Conservation (phyloP, 2,888 invertebrate species). For the Scaptomyza reducta region DNA sequence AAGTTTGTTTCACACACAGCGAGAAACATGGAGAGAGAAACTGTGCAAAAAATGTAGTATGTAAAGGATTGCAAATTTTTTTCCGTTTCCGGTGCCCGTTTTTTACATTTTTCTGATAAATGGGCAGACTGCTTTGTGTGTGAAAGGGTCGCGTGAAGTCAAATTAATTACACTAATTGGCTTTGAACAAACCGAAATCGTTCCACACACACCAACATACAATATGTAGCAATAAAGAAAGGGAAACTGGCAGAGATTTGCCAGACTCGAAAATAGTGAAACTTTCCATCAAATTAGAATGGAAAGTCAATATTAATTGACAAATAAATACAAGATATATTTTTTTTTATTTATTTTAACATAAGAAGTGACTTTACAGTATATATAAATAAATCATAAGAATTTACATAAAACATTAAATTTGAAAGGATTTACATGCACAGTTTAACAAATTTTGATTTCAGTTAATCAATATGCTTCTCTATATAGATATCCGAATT, state of each 20-base stretch:
- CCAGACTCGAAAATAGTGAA: slow-evolving; percentile 3
- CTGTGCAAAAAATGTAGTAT: background rate
- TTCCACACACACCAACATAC: slow-evolving; percentile 11
- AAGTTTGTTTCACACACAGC: slow-evolving; percentile 23
- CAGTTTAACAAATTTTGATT: background rate
- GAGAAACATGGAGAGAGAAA: slow-evolving; percentile 14
- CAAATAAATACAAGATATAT: too few relatives aligned
- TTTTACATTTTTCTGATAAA: slow-evolving; percentile 50
- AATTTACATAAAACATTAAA: too few relatives aligned
- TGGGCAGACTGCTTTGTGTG: slow-evolving; percentile 34
- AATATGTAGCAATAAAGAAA: background rate
- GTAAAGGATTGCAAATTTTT: slow-evolving; percentile 50
- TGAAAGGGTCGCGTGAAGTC: slow-evolving; percentile 45
- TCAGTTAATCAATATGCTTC: background rate
- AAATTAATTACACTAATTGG: slow-evolving; percentile 81
- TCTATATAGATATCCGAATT: background rate
- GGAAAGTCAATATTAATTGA: background rate
- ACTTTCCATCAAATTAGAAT: background rate
- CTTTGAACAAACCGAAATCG: slow-evolving; percentile 68
- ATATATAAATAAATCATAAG: too few relatives aligned
- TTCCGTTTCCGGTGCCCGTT: slow-evolving; percentile 1
- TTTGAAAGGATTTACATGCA: background rate
- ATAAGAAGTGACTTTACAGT: too few relatives aligned
- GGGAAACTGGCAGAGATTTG: slow-evolving; percentile 7
- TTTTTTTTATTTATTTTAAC: too few relatives aligned